Evolutionary conservation across 2,888 invertebrate genomes (phyloP), one percentile per base, ranked within the genome.

Genomic region (Cryptus viduatorius): DNA sequence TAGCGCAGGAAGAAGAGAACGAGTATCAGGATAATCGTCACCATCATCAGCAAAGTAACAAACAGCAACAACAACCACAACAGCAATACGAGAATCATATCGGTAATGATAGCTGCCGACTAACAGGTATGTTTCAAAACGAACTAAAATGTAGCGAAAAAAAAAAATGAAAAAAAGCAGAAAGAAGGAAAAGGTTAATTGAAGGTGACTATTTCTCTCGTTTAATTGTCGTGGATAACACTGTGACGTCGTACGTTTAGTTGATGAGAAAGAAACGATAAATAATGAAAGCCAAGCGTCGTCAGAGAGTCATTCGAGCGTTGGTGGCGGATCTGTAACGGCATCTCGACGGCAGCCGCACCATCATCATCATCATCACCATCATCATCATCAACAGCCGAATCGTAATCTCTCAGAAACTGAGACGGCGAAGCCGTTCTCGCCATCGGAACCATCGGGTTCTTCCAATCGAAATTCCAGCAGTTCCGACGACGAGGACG

Each of bases 1-100:
- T 97, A 85, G 95, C 96, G 3, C 95, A 95, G 87, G 96, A 96
- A 10, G 96, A 96, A 88, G 94, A 94, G 80, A 91, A 91, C 37
- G 89, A 92, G 68, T 89, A 89, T 16, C 89, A 90, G 79, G 89
- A 90, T 44, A 87, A 87, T 67, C 85, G 86, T 19, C 82, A 85
- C 24, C 78, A 59, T 37, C 73, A 83, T n/a, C 76, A 79, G 12
- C 73, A 84, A 65, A 79, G 73, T 75, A 84, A 81, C 65, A 82
- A 79, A 76, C 84, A 24, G 24, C 24, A 82, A 64, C 82, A 87
- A 65, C 82, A 87, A 82, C 82, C 85, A 24, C 84, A 82, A 64
- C 82, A 87, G 59, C 82, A 87, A 82, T 83, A 86, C 79, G 90
- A 91, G 89, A 93, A 92, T 92, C 91, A 93, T 92, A 92, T 89